Base-by-base conservation (phyloP, 1,140 invertebrate genomes). In the Drosophila kohkoa region DNA sequence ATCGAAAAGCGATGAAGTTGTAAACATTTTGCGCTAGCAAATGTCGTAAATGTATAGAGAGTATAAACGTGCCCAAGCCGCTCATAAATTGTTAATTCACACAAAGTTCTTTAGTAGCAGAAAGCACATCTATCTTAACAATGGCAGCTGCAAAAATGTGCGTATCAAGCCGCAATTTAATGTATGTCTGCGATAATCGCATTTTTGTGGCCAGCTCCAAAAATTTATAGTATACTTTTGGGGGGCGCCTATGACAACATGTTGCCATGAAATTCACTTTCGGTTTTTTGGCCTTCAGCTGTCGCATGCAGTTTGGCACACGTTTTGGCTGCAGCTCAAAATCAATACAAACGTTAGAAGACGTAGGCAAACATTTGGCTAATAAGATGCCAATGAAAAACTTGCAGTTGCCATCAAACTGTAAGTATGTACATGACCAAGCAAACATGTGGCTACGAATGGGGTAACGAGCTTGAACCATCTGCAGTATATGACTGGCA, bases 1-100 rank as follows among this genome's bases (percentile, higher is more conserved):
- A 82, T 71, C 75, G 68, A 75, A 75, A 75, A 75, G 64, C 51
- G 74, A 86, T 81, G 51, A 86, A 86, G 82, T 73, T 79, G 74
- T 79, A 73, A 86, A 85, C 46, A 75, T 71, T 54, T 64, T 8
- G 7, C 35, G 69, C n/a, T 41, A 38, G 13, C 41, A 38, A 38
- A 38, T 38, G 48, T 72, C 62, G 20, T 72, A 57, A 72, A 57
- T 57, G 16, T n/a, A 43, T n/a, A 54, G 20, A 51, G 45, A 4
- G 20, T 25, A 25, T 48, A 48, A 48, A 48, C 45, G 45, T 25
- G 48, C 15, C 10, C 16, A 8, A 63, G 11, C 8, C 8, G 10
- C 28, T 7, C 49, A 54, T 54, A 54, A 54, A 15, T 7, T 15
- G n/a, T 8, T 13, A 30, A 6, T 49, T 49, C 10, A 25, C 11